These are phyloP conservation scores for Cololabis saira DNA, from an alignment of 2,113 vertebrate genomes.

Conservation along the genomic window DNA sequence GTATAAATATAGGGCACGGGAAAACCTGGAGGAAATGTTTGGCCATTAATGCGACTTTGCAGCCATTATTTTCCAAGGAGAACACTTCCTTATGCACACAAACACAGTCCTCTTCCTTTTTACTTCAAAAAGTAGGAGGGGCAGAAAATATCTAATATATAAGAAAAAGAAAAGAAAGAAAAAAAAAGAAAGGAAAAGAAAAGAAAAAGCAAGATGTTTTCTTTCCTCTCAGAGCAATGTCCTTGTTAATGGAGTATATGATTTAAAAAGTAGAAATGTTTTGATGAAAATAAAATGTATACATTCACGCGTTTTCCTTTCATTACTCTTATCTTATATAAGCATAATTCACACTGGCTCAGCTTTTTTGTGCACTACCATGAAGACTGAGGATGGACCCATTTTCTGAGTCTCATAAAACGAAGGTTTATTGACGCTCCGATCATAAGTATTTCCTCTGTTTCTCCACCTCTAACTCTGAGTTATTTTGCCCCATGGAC, in stretches of 20 bases:
- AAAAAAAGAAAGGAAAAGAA: slow-evolving; percentile 2
- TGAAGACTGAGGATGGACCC: not conserved
- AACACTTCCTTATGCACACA: slow-evolving; percentile 50
- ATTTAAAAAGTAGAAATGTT: slow-evolving; percentile 9
- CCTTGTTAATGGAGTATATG: not conserved
- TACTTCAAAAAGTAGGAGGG: slow-evolving; percentile 51
- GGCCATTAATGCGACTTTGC: slow-evolving; percentile 49
- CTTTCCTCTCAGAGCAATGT: slow-evolving; percentile 52
- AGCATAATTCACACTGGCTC: not conserved
- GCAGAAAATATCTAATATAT: slow-evolving; percentile 12
- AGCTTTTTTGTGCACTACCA: not conserved
- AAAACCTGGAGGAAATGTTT: slow-evolving; percentile 64
- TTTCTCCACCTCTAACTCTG: slow-evolving; percentile 34
- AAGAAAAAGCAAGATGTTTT: slow-evolving; percentile 29
- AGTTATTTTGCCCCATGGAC: slow-evolving; percentile 54
- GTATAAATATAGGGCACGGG: slow-evolving; percentile 62
- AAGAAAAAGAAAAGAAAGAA: slow-evolving; percentile 12
- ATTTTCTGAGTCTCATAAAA: slow-evolving; percentile 2
- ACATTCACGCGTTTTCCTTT: no score
- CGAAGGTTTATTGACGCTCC: slow-evolving; percentile 39
- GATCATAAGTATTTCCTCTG: slow-evolving; percentile 25
- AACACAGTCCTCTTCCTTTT: slow-evolving; percentile 41
- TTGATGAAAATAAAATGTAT: no score
- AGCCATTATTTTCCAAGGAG: slow-evolving; percentile 63
- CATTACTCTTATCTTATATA: not conserved